Evolutionary conservation across 1,140 invertebrate species (phyloP), one percentile per base, ranked within the genome.

Genomic region (Pseudomyrmex sp.): DNA sequence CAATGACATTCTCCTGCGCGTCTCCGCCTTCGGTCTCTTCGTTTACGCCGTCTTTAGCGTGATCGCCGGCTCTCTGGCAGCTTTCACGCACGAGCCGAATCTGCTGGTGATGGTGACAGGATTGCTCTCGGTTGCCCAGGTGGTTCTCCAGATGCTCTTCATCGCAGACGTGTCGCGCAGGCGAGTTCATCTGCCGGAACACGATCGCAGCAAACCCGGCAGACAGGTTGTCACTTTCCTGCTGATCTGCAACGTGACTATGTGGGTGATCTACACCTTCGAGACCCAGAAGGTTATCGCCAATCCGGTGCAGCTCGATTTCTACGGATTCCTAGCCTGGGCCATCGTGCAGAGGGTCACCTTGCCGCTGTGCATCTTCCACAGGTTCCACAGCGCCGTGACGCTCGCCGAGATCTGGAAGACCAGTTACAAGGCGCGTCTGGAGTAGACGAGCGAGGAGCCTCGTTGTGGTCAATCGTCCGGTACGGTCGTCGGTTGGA

Each of bases 321-420:
- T 99, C 95, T 99, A 99, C 91, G 98, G 98, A 44, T 98, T 97
- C 92, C 96, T 99, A 65, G 97, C 98, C 26, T 99, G 99, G 99
- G 97, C 98, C 50, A 96, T 99, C 84, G 97, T 99, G 35, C 98
- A 98, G 91, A 97, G 98, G 87, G 96, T 99, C 82, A 98, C 98
- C 88, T 95, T 99, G 62, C 99, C 99, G 10, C 96, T 99, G 65
- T 98, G 98, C 95, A 99, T 99, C 92, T 99, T 99, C 96, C 97
- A 98, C 94, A 97, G 98, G 85, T 99, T 99, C 96, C 98, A 99
- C 95, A 99, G 98, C 50, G 98, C 98, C 23, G 98, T 99, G 35
- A 99, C 98, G 95, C 96, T 99, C 84, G 98, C 98, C 86, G 98
- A 99, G 94, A 99, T 99, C 83, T 99, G 99, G 98, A 99, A 99